phyloP scores from a whole-genome alignment of 2,888 invertebrate species.

The Tuta absoluta region DNA sequence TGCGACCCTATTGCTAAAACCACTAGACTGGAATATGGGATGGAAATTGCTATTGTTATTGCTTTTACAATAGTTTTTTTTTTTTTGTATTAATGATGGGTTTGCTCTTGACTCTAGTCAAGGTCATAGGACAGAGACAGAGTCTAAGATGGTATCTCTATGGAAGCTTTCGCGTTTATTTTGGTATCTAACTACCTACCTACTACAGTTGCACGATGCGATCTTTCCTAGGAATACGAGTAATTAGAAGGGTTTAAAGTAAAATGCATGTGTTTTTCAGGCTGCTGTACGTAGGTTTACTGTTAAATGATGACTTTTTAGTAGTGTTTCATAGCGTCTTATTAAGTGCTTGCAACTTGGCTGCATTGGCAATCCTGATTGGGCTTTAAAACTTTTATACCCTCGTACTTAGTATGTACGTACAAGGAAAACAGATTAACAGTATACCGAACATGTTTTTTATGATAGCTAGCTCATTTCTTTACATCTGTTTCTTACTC shows the following conservation, averaged over 20 bases:
- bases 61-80: no score
- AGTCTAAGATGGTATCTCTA: neutral
- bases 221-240: no score
- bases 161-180: neutral
- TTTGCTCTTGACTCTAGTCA: no score
- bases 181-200: no score
- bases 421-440: neutral
- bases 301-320: neutral
- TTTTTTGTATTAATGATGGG: no score
- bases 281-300: neutral
- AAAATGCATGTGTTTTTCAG: neutral
- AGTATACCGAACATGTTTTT: neutral
- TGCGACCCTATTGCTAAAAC: no score
- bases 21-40: no score
- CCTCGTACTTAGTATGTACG: neutral
- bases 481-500: no score
- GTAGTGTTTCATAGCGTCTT: neutral
- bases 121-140: no score
- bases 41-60: neutral
- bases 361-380: neutral
- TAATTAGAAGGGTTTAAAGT: no score
- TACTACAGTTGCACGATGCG: neutral
- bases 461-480: no score
- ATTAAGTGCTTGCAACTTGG: neutral
- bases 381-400: neutral